Evolutionary conservation across 1,140 invertebrate species (phyloP), one percentile per base, ranked within the genome.

Genomic region (Leptopilina boulardi): DNA sequence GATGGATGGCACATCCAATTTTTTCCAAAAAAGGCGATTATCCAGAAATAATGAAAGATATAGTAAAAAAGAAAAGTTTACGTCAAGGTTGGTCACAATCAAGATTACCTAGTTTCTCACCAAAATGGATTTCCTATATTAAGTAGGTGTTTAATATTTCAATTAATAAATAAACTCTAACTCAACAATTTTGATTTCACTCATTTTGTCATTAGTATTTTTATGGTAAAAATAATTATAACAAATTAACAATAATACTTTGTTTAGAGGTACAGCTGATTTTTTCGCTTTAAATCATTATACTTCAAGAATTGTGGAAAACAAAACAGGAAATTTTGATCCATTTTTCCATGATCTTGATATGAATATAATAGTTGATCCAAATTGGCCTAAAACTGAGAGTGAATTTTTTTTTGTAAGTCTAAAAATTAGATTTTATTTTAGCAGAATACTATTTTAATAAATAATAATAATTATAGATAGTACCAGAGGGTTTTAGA

Each of bases 1-100:
- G 94, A n/a, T 94, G 93, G 93, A 92, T 92, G 72, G 91, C 92
- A 0, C 87, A 95, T 84, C 93, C 93, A 30, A 92, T 95, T 74
- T 93, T 92, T 87, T 91, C 91, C 0, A 74, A 86, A 77, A 77
- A 88, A 1, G 94, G 94, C 0, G 92, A 94, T 74, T 95, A 94
- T 83, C 94, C 94, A 1, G 81, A 87, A 74, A 81, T 93, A 0
- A 91, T 95, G 82, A 92, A 91, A 38, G 80, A 87, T 2, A 84
- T 90, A 66, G 89, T 94, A 23, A 91, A 82, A 2, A 85, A 78
- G 9, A 93, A 93, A 70, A 94, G 93, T 84, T 85, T 75, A 59
- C 78, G 82, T 11, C 92, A 94, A 84, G 91, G 92, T 4, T 92
- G 90, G 71, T 30, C 82, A 0, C 84, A 83, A 34, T 94, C 93